A percentile compares a stretch with the other conserved stretches of the same genome.
Evolutionary conservation across 2,888 invertebrate species (phyloP).

Genomic region (Prionchulus punctatus): DNA sequence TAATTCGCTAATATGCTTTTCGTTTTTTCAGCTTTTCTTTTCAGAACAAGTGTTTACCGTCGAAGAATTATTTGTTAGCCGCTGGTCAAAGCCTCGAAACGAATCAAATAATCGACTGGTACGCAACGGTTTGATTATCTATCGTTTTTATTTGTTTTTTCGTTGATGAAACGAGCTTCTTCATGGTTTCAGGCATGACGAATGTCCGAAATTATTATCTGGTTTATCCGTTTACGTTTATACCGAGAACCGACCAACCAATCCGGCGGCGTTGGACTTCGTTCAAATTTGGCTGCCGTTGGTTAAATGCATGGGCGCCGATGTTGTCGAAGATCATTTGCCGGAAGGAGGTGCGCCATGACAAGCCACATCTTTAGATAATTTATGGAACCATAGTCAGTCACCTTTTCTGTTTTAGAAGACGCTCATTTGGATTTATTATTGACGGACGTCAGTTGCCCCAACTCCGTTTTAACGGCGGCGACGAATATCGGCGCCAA

Average conservation of each 20-base stretch:
- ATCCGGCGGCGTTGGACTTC: conserved; percentile 15
- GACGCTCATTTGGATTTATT: conserved; percentile 22
- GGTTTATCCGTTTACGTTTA: conserved; percentile 21
- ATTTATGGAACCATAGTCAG: too few relatives aligned
- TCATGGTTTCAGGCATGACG: conserved; percentile 15
- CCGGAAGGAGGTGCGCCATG: too few relatives aligned
- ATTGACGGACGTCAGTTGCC: conserved; percentile 33
- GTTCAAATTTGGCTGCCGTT: conserved; percentile 27
- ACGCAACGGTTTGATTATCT: conserved; percentile 13
- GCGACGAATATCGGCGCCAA: conserved; percentile 23
- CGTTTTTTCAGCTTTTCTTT: conserved; percentile 7
- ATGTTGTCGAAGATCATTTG: conserved; percentile 13
- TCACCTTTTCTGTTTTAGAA: conserved; percentile 15
- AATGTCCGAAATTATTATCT: conserved; percentile 16
- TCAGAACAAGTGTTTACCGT: neutral
- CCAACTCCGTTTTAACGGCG: conserved; percentile 20
- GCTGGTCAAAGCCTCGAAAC: conserved; percentile 24
- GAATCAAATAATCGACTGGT: conserved; percentile 27
- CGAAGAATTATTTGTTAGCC: conserved; percentile 22
- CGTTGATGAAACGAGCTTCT: neutral
- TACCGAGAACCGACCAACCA: conserved; percentile 12
- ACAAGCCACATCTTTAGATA: too few relatives aligned
- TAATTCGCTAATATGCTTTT: neutral
- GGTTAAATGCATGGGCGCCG: conserved; percentile 22
- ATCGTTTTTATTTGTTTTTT: neutral